Evolutionary conservation across 2,888 invertebrate species (phyloP).

Genomic region (Pseudococcus jackbeardsleyi): DNA sequence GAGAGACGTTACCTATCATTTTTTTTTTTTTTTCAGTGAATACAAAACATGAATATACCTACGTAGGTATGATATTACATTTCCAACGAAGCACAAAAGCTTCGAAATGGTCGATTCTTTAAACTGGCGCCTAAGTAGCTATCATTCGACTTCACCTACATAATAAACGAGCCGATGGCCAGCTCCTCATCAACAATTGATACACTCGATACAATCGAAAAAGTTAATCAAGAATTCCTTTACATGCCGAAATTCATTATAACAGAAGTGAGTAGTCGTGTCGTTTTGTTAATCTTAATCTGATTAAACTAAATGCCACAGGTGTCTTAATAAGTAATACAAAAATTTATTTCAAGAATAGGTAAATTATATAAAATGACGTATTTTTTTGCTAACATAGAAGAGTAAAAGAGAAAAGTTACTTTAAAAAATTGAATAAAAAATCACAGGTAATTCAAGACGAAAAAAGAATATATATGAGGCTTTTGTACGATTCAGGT

Average conservation of each 20-base stretch:
- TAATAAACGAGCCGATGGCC: conserved; percentile 14
- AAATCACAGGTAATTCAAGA: too few species aligned
- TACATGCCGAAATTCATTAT: neutral
- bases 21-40: too few species aligned
- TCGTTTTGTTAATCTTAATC: neutral
- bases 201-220: neutral
- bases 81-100: neutral
- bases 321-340: too few species aligned
- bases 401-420: too few species aligned
- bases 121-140: neutral
- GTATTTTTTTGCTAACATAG: too few species aligned
- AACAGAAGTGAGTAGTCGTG: neutral
- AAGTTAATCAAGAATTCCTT: neutral
- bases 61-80: neutral
- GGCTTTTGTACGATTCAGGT: too few species aligned
- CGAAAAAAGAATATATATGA: too few species aligned
- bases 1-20: too few species aligned
- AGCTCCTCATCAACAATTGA: conserved; percentile 14
- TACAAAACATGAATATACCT: too few species aligned
- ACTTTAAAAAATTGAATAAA: too few species aligned
- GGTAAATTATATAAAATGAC: too few species aligned
- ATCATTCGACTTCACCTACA: neutral
- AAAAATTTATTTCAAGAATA: too few species aligned
- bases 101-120: neutral
- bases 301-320: neutral